phyloP scores from a whole-genome alignment of 2,888 invertebrate species.

The Eutolmus rufibarbis region DNA sequence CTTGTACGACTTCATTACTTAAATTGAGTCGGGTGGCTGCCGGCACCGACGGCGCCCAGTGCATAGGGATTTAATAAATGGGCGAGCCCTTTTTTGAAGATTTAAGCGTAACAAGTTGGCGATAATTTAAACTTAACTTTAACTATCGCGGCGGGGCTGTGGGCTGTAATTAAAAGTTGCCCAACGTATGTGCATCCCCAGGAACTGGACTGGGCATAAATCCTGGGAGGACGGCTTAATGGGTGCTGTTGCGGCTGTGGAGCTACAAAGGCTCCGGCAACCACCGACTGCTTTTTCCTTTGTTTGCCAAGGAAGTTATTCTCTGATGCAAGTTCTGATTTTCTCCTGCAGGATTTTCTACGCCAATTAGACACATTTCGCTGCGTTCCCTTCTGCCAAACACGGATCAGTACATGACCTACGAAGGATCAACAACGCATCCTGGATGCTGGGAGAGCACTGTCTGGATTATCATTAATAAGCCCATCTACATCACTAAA shows the following conservation, averaged over 20 bases:
- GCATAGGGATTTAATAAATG: slow-evolving; percentile 15
- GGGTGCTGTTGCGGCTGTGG: background rate
- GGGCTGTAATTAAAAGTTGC: background rate
- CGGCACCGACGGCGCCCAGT: background rate
- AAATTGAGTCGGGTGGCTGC: slow-evolving; percentile 10
- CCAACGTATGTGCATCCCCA: background rate
- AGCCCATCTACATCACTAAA: slow-evolving; percentile 95
- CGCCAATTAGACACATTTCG: slow-evolving; percentile 84
- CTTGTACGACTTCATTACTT: slow-evolving; percentile 41
- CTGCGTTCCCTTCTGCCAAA: slow-evolving; percentile 86
- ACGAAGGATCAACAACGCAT: slow-evolving; percentile 96
- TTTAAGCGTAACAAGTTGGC: slow-evolving; percentile 20
- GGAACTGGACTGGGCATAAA: background rate
- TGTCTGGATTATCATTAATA: slow-evolving; percentile 97
- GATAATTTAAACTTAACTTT: background rate
- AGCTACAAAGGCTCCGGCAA: background rate
- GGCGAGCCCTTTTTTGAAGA: background rate
- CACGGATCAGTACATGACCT: slow-evolving; percentile 95
- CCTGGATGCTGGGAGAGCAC: slow-evolving; percentile 99
- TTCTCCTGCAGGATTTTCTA: slow-evolving; percentile 77
- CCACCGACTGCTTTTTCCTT: background rate
- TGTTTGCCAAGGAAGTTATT: background rate
- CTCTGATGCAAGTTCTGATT: background rate
- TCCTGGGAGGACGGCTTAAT: background rate
- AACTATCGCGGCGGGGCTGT: background rate